These are phyloP conservation scores for Dugesia japonica DNA, from an alignment of 2,888 invertebrate genomes.

Conservation along the genomic window DNA sequence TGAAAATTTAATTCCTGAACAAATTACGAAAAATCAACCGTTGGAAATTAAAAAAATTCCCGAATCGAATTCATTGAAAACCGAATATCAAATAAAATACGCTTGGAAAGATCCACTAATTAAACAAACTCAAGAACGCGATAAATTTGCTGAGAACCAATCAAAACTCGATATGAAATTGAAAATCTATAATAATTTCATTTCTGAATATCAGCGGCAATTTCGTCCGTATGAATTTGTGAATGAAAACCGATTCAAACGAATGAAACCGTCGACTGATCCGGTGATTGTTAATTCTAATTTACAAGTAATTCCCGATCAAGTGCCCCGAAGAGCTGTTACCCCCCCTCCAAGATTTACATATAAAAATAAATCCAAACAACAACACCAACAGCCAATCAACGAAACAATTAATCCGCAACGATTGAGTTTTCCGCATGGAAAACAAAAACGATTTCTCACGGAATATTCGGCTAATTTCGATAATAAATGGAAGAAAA, in stretches of 20 bases:
- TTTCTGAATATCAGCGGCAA: slow-evolving; percentile 30
- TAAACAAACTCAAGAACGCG: neutral
- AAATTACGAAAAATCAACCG: too few species aligned
- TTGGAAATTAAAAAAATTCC: too few species aligned
- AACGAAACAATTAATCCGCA: slow-evolving; percentile 28
- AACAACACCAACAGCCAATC: neutral
- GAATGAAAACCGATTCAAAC: neutral
- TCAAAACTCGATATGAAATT: slow-evolving; percentile 29
- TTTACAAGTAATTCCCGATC: neutral
- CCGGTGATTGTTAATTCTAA: neutral
- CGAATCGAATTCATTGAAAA: too few species aligned
- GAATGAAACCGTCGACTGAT: neutral
- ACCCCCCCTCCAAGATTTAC: slow-evolving; percentile 21
- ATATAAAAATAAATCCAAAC: neutral
- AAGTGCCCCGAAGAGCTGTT: neutral
- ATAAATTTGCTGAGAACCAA: slow-evolving; percentile 13
- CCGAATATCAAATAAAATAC: slow-evolving; percentile 22
- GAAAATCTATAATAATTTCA: neutral
- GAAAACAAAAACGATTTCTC: slow-evolving; percentile 11
- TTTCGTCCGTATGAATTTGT: slow-evolving; percentile 17
- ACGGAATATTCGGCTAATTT: slow-evolving; percentile 26
- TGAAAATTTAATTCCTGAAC: too few species aligned
- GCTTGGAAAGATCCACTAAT: neutral
- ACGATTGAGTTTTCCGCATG: slow-evolving; percentile 31
- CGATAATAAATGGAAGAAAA: neutral